Evolutionary conservation across 2,797 vertebrate species (phyloP).

Genomic region (Pangasius larnaudii): DNA sequence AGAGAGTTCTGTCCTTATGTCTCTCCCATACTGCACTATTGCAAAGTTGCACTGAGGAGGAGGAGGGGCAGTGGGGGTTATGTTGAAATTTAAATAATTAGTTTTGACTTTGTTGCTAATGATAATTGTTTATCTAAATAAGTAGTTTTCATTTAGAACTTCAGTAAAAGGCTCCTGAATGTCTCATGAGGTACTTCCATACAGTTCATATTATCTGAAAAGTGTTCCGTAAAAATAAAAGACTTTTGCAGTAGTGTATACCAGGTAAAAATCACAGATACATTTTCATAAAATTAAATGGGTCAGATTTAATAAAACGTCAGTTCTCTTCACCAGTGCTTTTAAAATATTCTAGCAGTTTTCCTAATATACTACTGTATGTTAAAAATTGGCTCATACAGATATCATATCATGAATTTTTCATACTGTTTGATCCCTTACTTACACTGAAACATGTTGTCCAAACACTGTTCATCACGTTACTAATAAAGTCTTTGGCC

Average conservation of each 20-base stretch:
- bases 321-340: background rate
- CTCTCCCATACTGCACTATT: slow-evolving; percentile 75
- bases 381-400: background rate
- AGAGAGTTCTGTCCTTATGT: slow-evolving; percentile 77
- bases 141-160: background rate
- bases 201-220: background rate
- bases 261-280: background rate
- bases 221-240: background rate
- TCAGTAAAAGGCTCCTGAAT: background rate
- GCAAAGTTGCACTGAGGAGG: slow-evolving; percentile 77
- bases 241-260: background rate
- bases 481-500: slow-evolving; percentile 78
- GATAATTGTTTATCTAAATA: background rate
- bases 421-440: background rate
- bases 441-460: slow-evolving; percentile 75
- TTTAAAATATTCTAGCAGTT: background rate
- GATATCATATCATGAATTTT: too few relatives aligned
- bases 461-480: slow-evolving; percentile 74
- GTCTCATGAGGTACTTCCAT: background rate
- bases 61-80: background rate
- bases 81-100: background rate
- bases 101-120: background rate
- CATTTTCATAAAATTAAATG: background rate
- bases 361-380: background rate
- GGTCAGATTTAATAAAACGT: background rate